A percentile compares a stretch with the other conserved stretches of the same genome.
These are phyloP conservation scores for Cataglyphis hispanica DNA, from an alignment of 1,140 invertebrate species.

Conservation along the genomic window DNA sequence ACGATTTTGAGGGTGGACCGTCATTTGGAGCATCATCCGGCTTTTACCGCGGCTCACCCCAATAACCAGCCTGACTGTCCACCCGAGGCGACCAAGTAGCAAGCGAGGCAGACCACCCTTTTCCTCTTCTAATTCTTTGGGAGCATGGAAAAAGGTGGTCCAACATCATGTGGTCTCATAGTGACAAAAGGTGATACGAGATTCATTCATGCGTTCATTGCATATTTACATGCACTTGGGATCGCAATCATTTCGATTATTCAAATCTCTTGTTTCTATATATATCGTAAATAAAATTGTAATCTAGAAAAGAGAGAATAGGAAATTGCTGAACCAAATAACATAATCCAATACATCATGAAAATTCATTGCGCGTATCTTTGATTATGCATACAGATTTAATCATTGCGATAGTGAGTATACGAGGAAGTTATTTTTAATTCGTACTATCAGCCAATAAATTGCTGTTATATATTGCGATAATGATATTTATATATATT, in stretches of 20 bases:
- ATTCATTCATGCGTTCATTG: neutral
- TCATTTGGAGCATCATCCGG: slow-evolving; percentile 94
- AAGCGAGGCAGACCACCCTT: slow-evolving; percentile 86
- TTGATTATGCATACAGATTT: neutral
- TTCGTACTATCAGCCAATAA: neutral
- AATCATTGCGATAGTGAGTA: neutral
- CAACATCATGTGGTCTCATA: slow-evolving; percentile 64
- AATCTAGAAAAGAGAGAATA: neutral
- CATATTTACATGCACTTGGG: neutral
- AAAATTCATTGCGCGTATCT: neutral
- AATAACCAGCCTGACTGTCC: slow-evolving; percentile 97
- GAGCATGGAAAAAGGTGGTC: slow-evolving; percentile 79
- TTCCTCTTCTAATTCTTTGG: slow-evolving; percentile 84
- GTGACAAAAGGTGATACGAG: slow-evolving; percentile 74
- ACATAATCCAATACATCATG: neutral
- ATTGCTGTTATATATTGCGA: neutral
- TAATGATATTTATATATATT: neutral
- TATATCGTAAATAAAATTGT: neutral
- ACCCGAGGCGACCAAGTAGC: slow-evolving; percentile 92
- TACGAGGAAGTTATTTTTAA: neutral
- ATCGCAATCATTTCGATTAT: slow-evolving; percentile 17
- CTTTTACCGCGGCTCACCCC: slow-evolving; percentile 95
- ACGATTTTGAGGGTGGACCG: slow-evolving; percentile 95
- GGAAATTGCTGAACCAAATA: slow-evolving; percentile 11
- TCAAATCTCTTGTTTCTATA: neutral